Evolutionary conservation across 2,113 vertebrate species (phyloP), one percentile per base, ranked within the genome.

Genomic region (Anarrhichthys ocellatus): DNA sequence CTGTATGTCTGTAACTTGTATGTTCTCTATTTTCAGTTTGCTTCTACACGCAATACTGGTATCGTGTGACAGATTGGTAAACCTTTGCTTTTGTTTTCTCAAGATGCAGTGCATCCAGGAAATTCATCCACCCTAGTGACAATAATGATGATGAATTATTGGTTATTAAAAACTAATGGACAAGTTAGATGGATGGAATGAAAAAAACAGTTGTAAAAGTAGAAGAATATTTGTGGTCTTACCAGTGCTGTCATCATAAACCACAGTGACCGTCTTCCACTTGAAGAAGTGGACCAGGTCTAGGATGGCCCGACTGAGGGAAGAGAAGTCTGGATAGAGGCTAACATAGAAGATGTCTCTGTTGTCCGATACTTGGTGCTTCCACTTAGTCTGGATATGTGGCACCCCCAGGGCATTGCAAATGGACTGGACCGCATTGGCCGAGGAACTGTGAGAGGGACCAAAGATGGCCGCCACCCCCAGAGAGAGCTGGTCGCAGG

Each of bases 241-340:
- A 99, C 98, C 98, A 61, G 98, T 99, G 94, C 98, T 99, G 96
- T 99, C 98, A 87, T 99, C 98, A 24, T 99, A 99, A 44, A 99
- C 98, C 87, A 99, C 97, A 0, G 98, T 99, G 83, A 99, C 97
- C 0, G 97, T 99, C 95, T 98, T 99, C 98, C 98, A 99, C 93
- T 98, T 99, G 96, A 99, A 99, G 94, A 99, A 99, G 90, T 99
- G 97, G 67, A 99, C 98, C 94, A 99, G 94, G 93, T 99, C 98
- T 89, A 99, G 95, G 88, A 99, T 99, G 89, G 98, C 98, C 66
- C 97, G 96, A 92, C 98, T 99, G 86, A 99, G 97, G 4, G 98
- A 99, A 65, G 98, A 99, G 94, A 99, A 99, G 92, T 99, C 98
- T 10, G 98, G 98, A 64, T 97, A 99, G 63, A 99, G 96, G 90